Conservation (phyloP, 2,888 invertebrate genomes). For the Cyrtodaria siliqua region DNA sequence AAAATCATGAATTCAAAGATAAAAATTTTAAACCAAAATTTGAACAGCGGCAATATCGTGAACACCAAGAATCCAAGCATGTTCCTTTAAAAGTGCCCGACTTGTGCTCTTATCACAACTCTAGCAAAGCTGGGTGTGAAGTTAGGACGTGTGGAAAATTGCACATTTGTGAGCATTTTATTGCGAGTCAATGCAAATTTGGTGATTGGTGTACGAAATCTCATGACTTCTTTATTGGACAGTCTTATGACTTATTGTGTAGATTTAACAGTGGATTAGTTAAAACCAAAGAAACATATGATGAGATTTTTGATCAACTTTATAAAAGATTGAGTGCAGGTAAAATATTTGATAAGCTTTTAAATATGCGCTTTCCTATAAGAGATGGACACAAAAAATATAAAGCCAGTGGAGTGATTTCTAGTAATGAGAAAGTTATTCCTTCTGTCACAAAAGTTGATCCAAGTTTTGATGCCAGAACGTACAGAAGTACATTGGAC, state of each 20-base stretch:
- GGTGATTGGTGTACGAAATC: constrained; percentile 37
- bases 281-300: too few species aligned
- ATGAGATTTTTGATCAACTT: not conserved
- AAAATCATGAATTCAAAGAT: too few species aligned
- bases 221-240: constrained; percentile 35
- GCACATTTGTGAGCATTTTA: constrained; percentile 47
- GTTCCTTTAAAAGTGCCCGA: constrained; percentile 24
- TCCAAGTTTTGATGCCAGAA: constrained; percentile 44
- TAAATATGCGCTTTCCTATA: not conserved
- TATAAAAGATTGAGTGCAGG: not conserved
- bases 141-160: constrained; percentile 11
- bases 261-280: constrained; percentile 12
- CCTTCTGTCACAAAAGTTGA: not conserved
- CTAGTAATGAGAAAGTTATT: too few species aligned
- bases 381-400: constrained; percentile 1
- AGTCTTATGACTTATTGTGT: constrained; percentile 15
- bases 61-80: too few species aligned
- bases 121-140: constrained; percentile 12
- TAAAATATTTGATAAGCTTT: not conserved
- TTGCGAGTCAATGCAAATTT: constrained; percentile 35
- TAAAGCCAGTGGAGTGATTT: not conserved
- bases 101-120: constrained; percentile 30
- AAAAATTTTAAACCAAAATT: too few species aligned
- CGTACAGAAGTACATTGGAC: constrained; percentile 4
- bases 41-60: too few species aligned